Conservation (phyloP, 1,140 invertebrate species). For the Halesus radiatus region DNA sequence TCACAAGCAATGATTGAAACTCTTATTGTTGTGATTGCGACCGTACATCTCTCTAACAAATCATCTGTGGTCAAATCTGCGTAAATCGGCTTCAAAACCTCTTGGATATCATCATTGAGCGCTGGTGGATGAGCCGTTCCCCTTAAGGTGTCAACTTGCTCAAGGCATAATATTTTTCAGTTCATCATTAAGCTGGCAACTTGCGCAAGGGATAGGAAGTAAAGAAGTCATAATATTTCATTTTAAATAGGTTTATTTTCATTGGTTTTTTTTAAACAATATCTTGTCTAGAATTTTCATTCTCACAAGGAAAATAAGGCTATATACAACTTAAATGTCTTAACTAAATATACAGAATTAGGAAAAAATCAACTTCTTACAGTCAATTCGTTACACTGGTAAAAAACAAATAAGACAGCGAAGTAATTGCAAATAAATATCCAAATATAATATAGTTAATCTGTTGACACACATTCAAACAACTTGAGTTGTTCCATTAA, state of each 20-base stretch:
- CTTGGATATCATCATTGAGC: too few species aligned
- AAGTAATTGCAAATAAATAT: slow-evolving; percentile 54
- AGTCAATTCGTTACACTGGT: slow-evolving; percentile 54
- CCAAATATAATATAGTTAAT: slow-evolving; percentile 12
- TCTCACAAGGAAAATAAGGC: slow-evolving; percentile 51
- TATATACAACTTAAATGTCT: slow-evolving; percentile 56
- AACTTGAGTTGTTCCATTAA: background rate
- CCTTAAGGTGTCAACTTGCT: too few species aligned
- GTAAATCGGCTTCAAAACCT: too few species aligned
- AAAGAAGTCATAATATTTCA: slow-evolving; percentile 16
- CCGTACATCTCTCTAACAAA: too few species aligned
- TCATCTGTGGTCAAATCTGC: too few species aligned
- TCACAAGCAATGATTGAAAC: too few species aligned
- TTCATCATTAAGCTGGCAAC: too few species aligned
- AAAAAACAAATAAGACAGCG: slow-evolving; percentile 45
- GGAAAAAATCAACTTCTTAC: slow-evolving; percentile 54
- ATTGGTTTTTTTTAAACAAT: slow-evolving; percentile 55
- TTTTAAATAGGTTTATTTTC: slow-evolving; percentile 57
- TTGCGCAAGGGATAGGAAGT: too few species aligned
- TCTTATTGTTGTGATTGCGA: too few species aligned
- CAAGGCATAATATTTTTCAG: too few species aligned
- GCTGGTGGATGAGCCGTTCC: too few species aligned
- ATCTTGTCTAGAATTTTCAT: slow-evolving; percentile 40
- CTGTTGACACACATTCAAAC: background rate
- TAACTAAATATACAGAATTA: slow-evolving; percentile 51